phyloP scores from a whole-genome alignment of 2,888 invertebrate species.

The Drosophila yooni region DNA sequence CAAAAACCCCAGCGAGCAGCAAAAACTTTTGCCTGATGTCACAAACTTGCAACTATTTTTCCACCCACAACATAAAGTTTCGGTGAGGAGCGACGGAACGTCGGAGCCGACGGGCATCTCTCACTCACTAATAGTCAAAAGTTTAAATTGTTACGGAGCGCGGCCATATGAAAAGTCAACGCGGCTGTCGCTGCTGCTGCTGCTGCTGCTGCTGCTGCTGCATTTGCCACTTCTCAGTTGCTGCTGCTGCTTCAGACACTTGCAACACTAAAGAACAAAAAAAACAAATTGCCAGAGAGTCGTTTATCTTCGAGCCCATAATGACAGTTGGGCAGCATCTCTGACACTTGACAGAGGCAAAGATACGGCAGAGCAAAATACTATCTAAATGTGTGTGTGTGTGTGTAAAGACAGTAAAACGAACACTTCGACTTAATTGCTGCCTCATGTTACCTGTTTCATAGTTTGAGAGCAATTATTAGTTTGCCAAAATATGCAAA shows the following conservation, averaged over 20 bases:
- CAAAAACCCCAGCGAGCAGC: slow-evolving; percentile 29
- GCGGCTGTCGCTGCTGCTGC: slow-evolving; percentile 21
- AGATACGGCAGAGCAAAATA: slow-evolving; percentile 5
- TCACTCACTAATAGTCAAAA: slow-evolving; percentile 76
- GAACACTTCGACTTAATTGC: not conserved
- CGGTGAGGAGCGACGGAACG: not conserved
- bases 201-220: not conserved
- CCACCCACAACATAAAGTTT: slow-evolving; percentile 5
- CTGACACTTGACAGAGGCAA: slow-evolving; percentile 60
- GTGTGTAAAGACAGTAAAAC: not conserved
- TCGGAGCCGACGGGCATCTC: slow-evolving; percentile 39
- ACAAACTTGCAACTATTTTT: slow-evolving; percentile 76
- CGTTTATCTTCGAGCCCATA: slow-evolving; percentile 80
- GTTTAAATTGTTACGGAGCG: slow-evolving; percentile 77
- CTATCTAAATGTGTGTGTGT: not conserved
- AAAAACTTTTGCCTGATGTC: slow-evolving; percentile 67
- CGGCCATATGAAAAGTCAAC: slow-evolving; percentile 80
- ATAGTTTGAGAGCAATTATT: not conserved
- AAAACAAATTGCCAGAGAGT: slow-evolving; percentile 65
- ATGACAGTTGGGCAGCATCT: slow-evolving; percentile 69
- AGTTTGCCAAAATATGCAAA: not conserved
- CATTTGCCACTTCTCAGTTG: slow-evolving; percentile 25
- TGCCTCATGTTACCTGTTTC: not conserved
- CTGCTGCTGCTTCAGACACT: slow-evolving; percentile 32
- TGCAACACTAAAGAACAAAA: slow-evolving; percentile 23